Evolutionary conservation across 2,888 invertebrate species (phyloP), one percentile per base, ranked within the genome.

Genomic region (Spatulosminthurus flaviceps): DNA sequence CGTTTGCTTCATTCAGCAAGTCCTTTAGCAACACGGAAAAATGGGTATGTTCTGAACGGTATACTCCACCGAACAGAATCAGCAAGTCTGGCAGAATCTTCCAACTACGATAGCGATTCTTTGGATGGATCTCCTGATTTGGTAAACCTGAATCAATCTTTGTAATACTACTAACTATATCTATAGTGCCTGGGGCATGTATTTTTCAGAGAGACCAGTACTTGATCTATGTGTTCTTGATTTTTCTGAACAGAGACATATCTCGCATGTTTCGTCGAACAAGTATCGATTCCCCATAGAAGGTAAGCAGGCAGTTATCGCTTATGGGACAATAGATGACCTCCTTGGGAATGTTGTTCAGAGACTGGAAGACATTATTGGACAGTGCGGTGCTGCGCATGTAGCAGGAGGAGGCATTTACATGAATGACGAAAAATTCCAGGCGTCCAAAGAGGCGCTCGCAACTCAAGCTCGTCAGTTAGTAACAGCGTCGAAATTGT

Each of bases 401-500:
- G 90, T 92, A 0, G 93, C 92, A 70, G 93, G 93, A 0, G 76
- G 93, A 0, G 93, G 93, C 0, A 90, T 91, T 79, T 91, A 92
- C 84, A 93, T 93, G 85, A 92, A 93, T 85, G 93, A 94, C 87
- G 90, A 92, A 64, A 93, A 93, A 87, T 94, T 88, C 83, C 86
- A 86, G 41, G 86, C 86, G 86, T 89, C 88, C 85, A 92, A 93
- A 87, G 93, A 94, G 85, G 92, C 93, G 87, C 88, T 95, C 82
- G 93, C 94, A 0, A 90, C 92, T 0, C 94, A 95, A 87, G 93
- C 94, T 0, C 90, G 95, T 82, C 92, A 93, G 61, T 90, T 95
- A 86, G 95, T 95, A 77, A 93, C 94, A 0, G 92, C 94, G 16
- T 94, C 94, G 19, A 93, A 95, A 82, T 89, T 93, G 81, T 89